phyloP scores from a whole-genome alignment of 1,140 invertebrate genomes.

The Meloidogyne hapla region DNA sequence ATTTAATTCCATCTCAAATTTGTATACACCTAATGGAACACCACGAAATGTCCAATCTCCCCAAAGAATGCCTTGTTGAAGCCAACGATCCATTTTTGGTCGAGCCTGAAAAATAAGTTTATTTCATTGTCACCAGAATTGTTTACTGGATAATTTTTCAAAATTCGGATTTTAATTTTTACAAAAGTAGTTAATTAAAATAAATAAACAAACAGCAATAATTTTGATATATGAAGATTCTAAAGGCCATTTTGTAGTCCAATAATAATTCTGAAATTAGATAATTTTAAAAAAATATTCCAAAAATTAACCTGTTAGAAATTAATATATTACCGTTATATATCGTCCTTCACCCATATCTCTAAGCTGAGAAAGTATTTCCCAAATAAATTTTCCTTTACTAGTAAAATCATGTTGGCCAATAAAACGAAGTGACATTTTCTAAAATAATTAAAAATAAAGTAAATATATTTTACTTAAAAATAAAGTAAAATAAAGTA shows the following conservation, averaged over 20 bases:
- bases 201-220: conserved; percentile 50
- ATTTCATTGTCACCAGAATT: no score
- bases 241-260: conserved; percentile 58
- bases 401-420: conserved; percentile 55
- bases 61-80: conserved; percentile 53
- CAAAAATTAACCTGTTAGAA: neutral
- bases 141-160: neutral
- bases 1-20: conserved; percentile 59
- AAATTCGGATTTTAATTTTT: no score
- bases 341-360: conserved; percentile 41
- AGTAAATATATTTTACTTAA: no score
- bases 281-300: conserved; percentile 11
- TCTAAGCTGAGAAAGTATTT: conserved; percentile 59
- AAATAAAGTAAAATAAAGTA: no score
- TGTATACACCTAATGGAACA: conserved; percentile 56
- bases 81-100: conserved; percentile 61
- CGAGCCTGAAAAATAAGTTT: conserved; percentile 54
- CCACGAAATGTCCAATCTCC: conserved; percentile 62
- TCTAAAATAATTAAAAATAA: neutral
- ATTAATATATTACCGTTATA: conserved; percentile 33
- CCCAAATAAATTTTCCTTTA: conserved; percentile 61
- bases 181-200: no score
- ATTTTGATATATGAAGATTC: conserved; percentile 60
- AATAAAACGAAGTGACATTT: conserved; percentile 66
- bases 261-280: conserved; percentile 60